Evolutionary conservation across 2,888 invertebrate genomes (phyloP), one percentile per base, ranked within the genome.

Genomic region (Sipunculus nudus): DNA sequence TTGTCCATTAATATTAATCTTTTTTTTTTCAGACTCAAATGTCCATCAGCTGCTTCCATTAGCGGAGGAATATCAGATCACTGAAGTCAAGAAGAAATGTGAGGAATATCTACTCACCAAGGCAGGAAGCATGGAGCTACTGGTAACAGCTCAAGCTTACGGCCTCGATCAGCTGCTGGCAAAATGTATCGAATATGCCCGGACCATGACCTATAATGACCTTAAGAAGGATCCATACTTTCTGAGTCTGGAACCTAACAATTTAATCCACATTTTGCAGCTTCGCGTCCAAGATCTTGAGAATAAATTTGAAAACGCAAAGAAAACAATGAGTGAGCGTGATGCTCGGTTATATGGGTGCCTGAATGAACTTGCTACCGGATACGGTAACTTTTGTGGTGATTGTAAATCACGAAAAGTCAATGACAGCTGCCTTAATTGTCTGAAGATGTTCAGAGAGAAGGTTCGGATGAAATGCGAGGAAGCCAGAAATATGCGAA

Each of bases 31-130:
- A 82, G 83, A 78, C 13, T 72, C 76, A 13, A 84, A 83, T 64
- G 82, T 82, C n/a, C 74, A 77, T 55, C 80, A 76, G 60, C 73
- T 84, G 40, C 73, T 84, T 48, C 80, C 81, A 40, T 68, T 84
- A 38, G 79, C 80, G 3, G 81, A 84, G 57, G 84, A 84, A 61
- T 84, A 82, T 69, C 80, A 84, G 59, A 82, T 84, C 54, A 64
- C 71, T 26, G 81, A 76, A 59, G 78, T 84, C 50, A 80, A 81
- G 62, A 74, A 76, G 41, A 74, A 80, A 32, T 84, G 84, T 67
- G 84, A 84, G 63, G 74, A 75, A 48, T 83, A 78, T 57, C 71
- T 84, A n/a, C 67, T 79, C 45, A 63, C 71, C 13, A 65, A 69
- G 48, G 66, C 73, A 8, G 63, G 66, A 5, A 71, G 72, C 6